Evolutionary conservation across 2,888 invertebrate genomes (phyloP), one percentile per base, ranked within the genome.

Genomic region (Leuctra nigra): DNA sequence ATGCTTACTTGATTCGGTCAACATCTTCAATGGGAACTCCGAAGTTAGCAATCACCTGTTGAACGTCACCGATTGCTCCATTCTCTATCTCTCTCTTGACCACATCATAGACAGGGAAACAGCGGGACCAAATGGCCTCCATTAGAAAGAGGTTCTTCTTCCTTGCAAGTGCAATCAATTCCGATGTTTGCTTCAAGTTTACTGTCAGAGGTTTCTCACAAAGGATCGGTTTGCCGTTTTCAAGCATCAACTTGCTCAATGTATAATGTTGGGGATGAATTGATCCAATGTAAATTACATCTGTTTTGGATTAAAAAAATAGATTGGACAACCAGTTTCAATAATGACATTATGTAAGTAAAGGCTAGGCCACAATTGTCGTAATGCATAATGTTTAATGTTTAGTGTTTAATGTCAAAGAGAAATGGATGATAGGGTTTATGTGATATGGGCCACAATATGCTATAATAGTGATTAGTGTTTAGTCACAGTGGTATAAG

Each of bases 101-200:
- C 61, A 81, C 78, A 47, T 80, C 73, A 68, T 92, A 92, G 0
- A 80, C 77, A 0, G 94, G 94, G 58, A 91, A 83, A 71, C 82
- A 91, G 33, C 93, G 77, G 0, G 88, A 88, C 94, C 94, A 95
- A n/a, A 91, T 77, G 0, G 85, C 94, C 77, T 92, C 92, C 90
- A 91, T 90, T 1, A 91, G 69, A 67, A 92, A 91, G 0, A 86
- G 69, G 4, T 86, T 84, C 65, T 86, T 86, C 24, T 76, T 70
- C 66, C 77, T 80, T 0, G 94, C 91, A 29, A 71, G 65, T 7
- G 68, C 64, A 1, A 91, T 73, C 41, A 96, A 72, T 62, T 83
- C 81, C 60, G 79, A 75, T 0, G 85, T 79, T 70, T 93, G 85
- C 64, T 84, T 84, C 46, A 77, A 74, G 69, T 91, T 91, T 73